These are phyloP conservation scores for Nycteola revayana DNA, from an alignment of 2,888 invertebrate genomes.

Conservation along the genomic window DNA sequence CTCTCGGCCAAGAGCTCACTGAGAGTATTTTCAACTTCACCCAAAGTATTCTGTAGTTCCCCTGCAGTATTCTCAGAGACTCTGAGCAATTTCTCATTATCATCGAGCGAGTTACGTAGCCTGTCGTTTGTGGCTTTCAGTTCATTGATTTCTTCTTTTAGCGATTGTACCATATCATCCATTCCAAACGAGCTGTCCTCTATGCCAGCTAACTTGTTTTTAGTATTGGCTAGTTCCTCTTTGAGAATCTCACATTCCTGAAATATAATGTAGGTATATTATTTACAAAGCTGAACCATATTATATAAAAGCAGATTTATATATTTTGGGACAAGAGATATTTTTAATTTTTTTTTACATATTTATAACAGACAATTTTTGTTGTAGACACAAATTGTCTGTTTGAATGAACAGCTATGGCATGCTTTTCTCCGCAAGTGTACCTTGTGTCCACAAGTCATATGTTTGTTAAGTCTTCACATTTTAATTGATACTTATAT, in stretches of 20 bases:
- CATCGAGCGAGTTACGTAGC: conserved; percentile 84
- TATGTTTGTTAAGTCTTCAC: no score
- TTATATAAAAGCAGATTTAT: background rate
- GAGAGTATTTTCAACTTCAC: conserved; percentile 88
- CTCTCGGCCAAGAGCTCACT: conserved; percentile 77
- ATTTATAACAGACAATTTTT: no score
- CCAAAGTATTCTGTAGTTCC: conserved; percentile 89
- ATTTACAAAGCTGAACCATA: background rate
- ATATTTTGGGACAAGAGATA: no score
- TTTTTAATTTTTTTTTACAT: no score
- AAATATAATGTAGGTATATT: conserved; percentile 14
- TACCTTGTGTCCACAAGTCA: no score
- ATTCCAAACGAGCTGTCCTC: conserved; percentile 88
- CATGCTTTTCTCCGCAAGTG: no score
- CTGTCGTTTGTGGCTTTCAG: conserved; percentile 83
- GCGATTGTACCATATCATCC: conserved; percentile 86
- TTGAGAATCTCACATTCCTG: conserved; percentile 86
- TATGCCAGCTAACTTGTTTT: conserved; percentile 83
- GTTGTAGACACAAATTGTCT: no score
- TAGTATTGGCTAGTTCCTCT: conserved; percentile 83
- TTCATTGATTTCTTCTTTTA: conserved; percentile 85
- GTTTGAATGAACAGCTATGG: no score
- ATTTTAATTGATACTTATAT: no score
- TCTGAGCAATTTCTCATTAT: conserved; percentile 77
- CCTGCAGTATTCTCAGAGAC: conserved; percentile 91